Conservation (phyloP, 2,113 vertebrate species). For the Pteruthius melanotis region DNA sequence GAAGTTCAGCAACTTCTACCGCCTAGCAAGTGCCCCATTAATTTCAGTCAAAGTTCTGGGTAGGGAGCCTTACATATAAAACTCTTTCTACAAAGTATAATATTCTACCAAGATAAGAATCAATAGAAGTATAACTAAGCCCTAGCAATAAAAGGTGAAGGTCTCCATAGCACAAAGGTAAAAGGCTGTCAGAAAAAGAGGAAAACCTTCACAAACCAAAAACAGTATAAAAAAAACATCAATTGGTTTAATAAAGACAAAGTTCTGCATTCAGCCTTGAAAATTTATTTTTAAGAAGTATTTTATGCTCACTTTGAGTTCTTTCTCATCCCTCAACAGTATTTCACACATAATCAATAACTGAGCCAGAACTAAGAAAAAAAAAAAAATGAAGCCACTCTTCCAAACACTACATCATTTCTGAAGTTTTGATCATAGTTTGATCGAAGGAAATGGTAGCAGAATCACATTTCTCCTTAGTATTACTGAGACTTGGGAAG, state of each 20-base stretch:
- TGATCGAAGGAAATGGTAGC: background rate
- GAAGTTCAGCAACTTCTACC: background rate
- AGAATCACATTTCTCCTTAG: background rate
- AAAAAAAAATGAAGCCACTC: background rate
- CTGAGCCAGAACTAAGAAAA: background rate
- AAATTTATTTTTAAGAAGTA: slow-evolving; percentile 1
- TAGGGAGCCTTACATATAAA: background rate
- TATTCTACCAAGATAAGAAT: background rate
- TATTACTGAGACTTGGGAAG: background rate
- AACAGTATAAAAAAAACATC: background rate
- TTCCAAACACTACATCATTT: background rate
- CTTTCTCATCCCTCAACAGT: background rate
- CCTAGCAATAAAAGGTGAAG: background rate
- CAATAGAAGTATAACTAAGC: background rate
- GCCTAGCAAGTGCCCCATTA: background rate
- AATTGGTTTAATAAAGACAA: background rate
- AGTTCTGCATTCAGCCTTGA: background rate
- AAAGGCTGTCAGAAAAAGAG: background rate
- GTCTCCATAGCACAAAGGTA: background rate
- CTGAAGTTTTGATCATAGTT: background rate
- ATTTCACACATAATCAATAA: background rate
- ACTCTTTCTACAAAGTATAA: background rate
- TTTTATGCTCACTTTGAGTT: background rate
- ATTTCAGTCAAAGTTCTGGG: background rate
- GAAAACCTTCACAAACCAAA: background rate